Base-by-base conservation (phyloP, 2,797 vertebrate species). In the Oreochromis mossambicus region DNA sequence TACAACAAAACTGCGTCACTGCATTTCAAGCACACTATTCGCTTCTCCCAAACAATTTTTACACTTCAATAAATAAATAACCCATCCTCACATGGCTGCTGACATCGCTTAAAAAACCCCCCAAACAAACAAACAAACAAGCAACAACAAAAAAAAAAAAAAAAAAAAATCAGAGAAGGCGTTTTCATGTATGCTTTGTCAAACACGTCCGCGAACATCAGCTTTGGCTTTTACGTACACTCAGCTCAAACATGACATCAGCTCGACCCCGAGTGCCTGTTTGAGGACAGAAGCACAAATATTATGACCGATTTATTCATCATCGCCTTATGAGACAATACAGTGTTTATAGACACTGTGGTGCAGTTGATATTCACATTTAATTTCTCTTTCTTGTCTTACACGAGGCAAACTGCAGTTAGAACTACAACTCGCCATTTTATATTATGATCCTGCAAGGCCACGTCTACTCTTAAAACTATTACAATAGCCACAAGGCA, bases 11-110 rank as follows among this genome's bases (percentile, higher is more conserved):
- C n/a, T 26, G 55, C 66, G 77, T 83, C 29, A 54, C 50, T 19
- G 83, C 77, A 82, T 90, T 83, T 91, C 68, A 84, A 87, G 77
- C 87, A 83, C 78, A 56, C 61, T 17, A 61, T 77, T 91, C 19
- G 79, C 26, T 80, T 79, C 34, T 17, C 56, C 48, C 79, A 82
- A 54, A 80, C 41, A 84, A 24, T 36, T 32, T 50, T 50, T 50
- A 75, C 70, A 86, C 61, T 86, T 91, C 75, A 90, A 90, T 89
- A 88, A 95, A 96, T 97, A 96, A 96, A 96, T 95, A 96, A 83
- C 94, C 91, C 84, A 54, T 86, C 90, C 93, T 86, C 85, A 87
- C 78, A 78, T 86, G 73, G 80, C 77, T 83, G 87, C 32, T 81
- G 51, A 88, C 85, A 73, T 91, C 75, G 83, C 78, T 66, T 21